phyloP scores from a whole-genome alignment of 2,888 invertebrate species.

The Archips xylosteana region DNA sequence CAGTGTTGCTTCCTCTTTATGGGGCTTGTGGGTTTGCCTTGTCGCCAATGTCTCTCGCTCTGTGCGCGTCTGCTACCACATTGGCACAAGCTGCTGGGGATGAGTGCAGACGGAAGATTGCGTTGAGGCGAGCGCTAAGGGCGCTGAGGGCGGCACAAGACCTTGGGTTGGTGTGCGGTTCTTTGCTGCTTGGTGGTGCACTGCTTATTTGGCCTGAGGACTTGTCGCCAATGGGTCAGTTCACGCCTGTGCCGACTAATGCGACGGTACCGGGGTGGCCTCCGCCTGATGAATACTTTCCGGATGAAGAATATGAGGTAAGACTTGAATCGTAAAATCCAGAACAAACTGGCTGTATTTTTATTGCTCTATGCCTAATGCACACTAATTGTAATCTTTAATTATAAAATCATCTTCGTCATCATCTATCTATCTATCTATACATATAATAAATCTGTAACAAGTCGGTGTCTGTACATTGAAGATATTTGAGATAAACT shows the following conservation, averaged over 20 bases:
- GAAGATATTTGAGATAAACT: too few species aligned
- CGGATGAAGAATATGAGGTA: slow-evolving; percentile 85
- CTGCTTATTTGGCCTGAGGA: slow-evolving; percentile 82
- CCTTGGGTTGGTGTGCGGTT: slow-evolving; percentile 74
- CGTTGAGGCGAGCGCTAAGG: slow-evolving; percentile 73
- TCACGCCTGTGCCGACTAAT: slow-evolving; percentile 69
- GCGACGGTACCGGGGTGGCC: slow-evolving; percentile 72
- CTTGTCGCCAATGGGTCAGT: slow-evolving; percentile 73
- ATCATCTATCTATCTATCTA: too few species aligned
- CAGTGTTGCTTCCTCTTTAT: slow-evolving; percentile 71
- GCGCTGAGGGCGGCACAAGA: slow-evolving; percentile 79
- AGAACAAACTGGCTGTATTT: neutral
- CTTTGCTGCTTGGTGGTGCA: slow-evolving; percentile 72
- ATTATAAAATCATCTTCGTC: too few species aligned
- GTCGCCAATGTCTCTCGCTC: slow-evolving; percentile 84
- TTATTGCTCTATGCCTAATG: too few species aligned
- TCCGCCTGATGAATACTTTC: slow-evolving; percentile 81
- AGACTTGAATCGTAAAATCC: slow-evolving; percentile 25
- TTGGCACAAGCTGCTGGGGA: slow-evolving; percentile 83
- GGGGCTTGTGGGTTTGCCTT: slow-evolving; percentile 84
- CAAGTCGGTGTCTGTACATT: too few species aligned
- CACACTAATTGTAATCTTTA: too few species aligned
- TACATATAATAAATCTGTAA: too few species aligned
- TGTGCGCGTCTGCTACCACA: slow-evolving; percentile 86
- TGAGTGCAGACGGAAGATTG: slow-evolving; percentile 69